Evolutionary conservation across 2,888 invertebrate genomes (phyloP).

Genomic region (Antheraea yamamai): DNA sequence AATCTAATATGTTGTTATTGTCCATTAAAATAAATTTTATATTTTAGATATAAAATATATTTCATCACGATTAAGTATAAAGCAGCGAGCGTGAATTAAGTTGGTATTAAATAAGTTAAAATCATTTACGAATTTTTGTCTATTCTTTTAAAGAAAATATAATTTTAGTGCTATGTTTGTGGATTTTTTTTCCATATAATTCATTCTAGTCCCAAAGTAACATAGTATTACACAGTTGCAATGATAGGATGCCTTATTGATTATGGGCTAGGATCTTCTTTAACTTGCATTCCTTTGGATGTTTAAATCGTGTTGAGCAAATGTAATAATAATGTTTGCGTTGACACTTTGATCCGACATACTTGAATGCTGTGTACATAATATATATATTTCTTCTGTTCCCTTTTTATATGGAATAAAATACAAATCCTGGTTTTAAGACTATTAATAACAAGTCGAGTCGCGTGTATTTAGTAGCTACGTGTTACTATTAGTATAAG

Average conservation of each 20-base stretch:
- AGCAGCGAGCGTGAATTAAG: neutral
- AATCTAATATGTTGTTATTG: neutral
- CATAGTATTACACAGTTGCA: neutral
- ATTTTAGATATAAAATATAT: neutral
- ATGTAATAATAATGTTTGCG: neutral
- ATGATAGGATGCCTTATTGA: neutral
- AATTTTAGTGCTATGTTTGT: neutral
- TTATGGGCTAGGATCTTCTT: neutral
- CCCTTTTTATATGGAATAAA: neutral
- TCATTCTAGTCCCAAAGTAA: neutral
- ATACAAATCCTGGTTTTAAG: neutral
- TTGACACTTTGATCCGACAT: neutral
- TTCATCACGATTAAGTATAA: neutral
- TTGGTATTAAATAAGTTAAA: neutral
- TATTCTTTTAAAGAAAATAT: neutral
- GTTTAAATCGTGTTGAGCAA: neutral
- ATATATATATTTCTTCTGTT: neutral
- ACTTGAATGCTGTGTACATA: neutral
- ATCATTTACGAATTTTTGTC: neutral
- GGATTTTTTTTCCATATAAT: neutral
- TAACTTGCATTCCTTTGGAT: neutral
- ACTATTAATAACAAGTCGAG: neutral
- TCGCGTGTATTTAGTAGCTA: neutral
- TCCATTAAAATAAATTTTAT: neutral
- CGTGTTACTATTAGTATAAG: neutral